These are phyloP conservation scores for Ascaphus truei DNA, from an alignment of 2,113 vertebrate genomes.

Conservation along the genomic window DNA sequence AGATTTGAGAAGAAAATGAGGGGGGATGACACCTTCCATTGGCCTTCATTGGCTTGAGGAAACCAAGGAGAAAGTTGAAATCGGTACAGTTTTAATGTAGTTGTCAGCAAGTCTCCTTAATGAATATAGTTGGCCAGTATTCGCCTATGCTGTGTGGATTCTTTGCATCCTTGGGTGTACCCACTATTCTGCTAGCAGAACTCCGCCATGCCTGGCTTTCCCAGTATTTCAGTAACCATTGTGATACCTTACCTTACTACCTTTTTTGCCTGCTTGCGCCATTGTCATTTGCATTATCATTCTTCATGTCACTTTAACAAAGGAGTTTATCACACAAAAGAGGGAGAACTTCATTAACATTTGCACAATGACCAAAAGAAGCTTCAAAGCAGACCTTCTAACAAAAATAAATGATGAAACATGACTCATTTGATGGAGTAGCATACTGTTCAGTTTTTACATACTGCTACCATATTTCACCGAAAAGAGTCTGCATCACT, in stretches of 20 bases:
- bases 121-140: background rate
- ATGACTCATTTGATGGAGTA: no score
- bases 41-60: background rate
- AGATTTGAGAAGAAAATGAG: background rate
- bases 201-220: slow-evolving; percentile 28
- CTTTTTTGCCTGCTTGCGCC: slow-evolving; percentile 32
- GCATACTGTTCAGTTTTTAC: no score
- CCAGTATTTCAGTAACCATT: slow-evolving; percentile 26
- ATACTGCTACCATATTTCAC: no score
- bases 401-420: no score
- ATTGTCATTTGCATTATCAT: background rate
- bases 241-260: slow-evolving; percentile 1
- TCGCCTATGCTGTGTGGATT: background rate
- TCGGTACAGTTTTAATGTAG: background rate
- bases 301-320: background rate
- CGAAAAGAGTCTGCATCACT: no score
- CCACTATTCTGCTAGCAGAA: slow-evolving; percentile 45
- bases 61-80: background rate
- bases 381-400: no score
- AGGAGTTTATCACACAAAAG: no score
- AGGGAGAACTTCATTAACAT: background rate
- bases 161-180: slow-evolving; percentile 30
- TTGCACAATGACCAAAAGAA: background rate
- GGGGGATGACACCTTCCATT: background rate
- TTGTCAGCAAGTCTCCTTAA: background rate